Evolutionary conservation across 2,888 invertebrate species (phyloP), one percentile per base, ranked within the genome.

Genomic region (Entomobrya multifasciata): DNA sequence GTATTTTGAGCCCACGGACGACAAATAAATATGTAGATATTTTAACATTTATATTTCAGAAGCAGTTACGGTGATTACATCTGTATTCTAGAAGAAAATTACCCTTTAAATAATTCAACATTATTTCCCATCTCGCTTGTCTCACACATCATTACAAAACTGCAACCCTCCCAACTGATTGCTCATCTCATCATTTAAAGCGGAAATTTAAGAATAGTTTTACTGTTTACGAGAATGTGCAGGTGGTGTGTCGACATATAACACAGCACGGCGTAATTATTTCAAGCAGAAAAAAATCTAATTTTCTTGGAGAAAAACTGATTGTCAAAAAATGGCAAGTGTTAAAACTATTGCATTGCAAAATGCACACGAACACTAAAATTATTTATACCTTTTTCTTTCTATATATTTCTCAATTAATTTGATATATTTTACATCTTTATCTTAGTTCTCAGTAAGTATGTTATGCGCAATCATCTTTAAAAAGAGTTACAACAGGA

Each of bases 201-300:
- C n/a, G n/a, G 70, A 67, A 65, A 80, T 70, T 55, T 80, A 52
- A 80, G n/a, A n/a, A n/a, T n/a, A n/a, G n/a, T n/a, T n/a, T 55
- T 70, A 65, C n/a, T 49, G 11, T 60, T 65, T n/a, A 36, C 55
- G 55, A 72, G 74, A 17, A 30, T 20, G 30, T 20, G 74, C 55
- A 30, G 13, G 30, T 55, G 52, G 55, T 74, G 74, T 74, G 74
- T 74, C 55, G 74, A 74, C 74, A 36, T 52, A 17, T 47, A 30
- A 49, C 52, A 74, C n/a, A n/a, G n/a, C n/a, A n/a, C 41, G 74
- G 49, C 74, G 74, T 83, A 83, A 83, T 83, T 83, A 76, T 72
- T 81, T 72, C 47, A 36, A 44, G 49, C 22, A 76, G 72, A 57
- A 80, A 82, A 36, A 81, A 55, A 44, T 57, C 72, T 72, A 30